Conservation (phyloP, 2,888 invertebrate genomes). For the Melanargia galathea region DNA sequence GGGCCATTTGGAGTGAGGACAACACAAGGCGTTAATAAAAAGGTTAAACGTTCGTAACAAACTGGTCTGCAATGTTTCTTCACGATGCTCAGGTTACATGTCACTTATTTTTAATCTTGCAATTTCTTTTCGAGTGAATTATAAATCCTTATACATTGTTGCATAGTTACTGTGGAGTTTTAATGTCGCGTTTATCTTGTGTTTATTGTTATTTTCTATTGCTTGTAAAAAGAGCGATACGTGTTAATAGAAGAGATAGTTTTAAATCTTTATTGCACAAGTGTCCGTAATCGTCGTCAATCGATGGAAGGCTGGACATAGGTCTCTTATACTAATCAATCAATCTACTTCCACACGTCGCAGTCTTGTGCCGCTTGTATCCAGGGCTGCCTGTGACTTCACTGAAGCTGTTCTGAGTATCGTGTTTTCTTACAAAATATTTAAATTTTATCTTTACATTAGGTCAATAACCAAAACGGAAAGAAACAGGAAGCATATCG, state of each 20-base stretch:
- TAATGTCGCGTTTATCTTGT: not conserved
- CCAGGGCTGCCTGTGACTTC: too few relatives aligned
- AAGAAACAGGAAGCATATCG: conserved; percentile 24
- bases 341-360: too few relatives aligned
- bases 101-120: conserved; percentile 15
- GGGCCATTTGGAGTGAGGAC: conserved; percentile 31
- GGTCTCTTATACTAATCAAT: too few relatives aligned
- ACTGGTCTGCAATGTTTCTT: conserved; percentile 29
- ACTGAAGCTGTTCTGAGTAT: too few relatives aligned
- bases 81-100: conserved; percentile 29
- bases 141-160: not conserved
- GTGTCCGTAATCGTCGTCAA: too few relatives aligned
- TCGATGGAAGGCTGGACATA: too few relatives aligned
- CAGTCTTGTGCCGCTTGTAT: too few relatives aligned
- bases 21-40: conserved; percentile 35
- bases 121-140: conserved; percentile 17
- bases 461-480: not conserved
- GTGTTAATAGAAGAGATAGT: too few relatives aligned
- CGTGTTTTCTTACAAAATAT: not conserved
- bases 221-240: too few relatives aligned
- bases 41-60: conserved; percentile 34
- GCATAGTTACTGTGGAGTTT: not conserved
- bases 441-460: not conserved
- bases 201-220: not conserved
- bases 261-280: too few relatives aligned